Evolutionary conservation across 2,113 vertebrate species (phyloP).

Genomic region (Tragelaphus strepsiceros): DNA sequence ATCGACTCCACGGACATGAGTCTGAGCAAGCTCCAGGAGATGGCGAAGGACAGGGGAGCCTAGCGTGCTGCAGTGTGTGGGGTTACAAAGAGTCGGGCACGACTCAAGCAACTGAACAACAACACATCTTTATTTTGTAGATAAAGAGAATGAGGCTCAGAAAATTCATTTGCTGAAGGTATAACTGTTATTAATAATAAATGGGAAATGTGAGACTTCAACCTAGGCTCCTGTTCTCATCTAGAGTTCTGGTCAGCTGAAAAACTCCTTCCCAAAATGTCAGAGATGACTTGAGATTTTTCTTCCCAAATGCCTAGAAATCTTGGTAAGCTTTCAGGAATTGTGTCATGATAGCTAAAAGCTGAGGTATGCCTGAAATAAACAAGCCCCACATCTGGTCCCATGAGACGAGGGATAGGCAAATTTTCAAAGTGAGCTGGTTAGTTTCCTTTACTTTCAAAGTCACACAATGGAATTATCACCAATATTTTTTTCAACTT

Average conservation of each 20-base stretch:
- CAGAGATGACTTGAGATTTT: slow-evolving; percentile 3
- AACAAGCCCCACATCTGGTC: not conserved
- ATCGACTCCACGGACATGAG: not conserved
- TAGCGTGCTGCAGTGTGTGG: not conserved
- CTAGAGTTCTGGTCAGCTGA: not conserved
- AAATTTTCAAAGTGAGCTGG: not conserved
- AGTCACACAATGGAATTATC: slow-evolving; percentile 6
- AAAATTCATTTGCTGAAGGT: not conserved
- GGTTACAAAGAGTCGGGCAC: not conserved
- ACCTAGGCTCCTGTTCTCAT: not conserved
- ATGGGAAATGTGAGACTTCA: not conserved
- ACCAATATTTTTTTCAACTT: not conserved
- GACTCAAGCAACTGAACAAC: not conserved
- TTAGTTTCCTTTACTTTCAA: slow-evolving; percentile 7
- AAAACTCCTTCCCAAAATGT: not conserved
- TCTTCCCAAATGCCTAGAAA: slow-evolving; percentile 7
- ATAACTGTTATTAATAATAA: not conserved
- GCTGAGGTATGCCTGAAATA: not conserved
- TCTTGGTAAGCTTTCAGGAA: slow-evolving; percentile 7
- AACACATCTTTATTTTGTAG: not conserved
- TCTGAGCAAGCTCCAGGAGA: not conserved
- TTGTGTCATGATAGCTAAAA: slow-evolving; percentile 20
- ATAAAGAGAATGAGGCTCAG: not conserved
- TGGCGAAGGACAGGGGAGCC: not conserved
- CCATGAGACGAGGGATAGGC: not conserved